Conservation (phyloP, 2,113 vertebrate genomes). For the Oenanthe oenanthe region DNA sequence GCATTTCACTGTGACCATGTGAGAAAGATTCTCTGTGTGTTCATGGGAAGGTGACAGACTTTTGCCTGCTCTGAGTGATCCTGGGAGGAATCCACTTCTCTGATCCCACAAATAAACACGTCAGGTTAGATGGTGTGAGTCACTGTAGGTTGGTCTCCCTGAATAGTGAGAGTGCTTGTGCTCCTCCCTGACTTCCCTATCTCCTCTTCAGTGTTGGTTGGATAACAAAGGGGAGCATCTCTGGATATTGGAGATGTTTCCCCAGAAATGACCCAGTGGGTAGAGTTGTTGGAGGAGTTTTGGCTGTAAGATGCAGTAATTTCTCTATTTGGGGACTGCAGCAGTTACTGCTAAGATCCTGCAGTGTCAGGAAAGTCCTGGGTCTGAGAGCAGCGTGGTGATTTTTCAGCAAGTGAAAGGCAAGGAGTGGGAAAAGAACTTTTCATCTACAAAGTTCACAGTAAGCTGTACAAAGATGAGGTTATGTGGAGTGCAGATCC, state of each 20-base stretch:
- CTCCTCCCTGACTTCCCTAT: not conserved
- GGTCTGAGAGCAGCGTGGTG: not conserved
- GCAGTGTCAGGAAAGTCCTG: not conserved
- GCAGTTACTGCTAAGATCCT: not conserved
- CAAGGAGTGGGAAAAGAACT: not conserved
- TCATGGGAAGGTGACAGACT: not conserved
- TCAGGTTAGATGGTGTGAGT: not conserved
- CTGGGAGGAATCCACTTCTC: not conserved
- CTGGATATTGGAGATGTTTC: not conserved
- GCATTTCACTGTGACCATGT: not conserved
- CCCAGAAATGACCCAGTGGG: not conserved
- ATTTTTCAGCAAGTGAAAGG: conserved; percentile 11
- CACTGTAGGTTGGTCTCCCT: not conserved
- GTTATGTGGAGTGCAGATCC: conserved; percentile 20
- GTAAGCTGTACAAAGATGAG: not conserved
- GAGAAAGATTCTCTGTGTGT: not conserved
- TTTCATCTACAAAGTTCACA: not conserved
- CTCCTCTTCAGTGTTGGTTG: not conserved
- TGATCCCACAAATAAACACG: not conserved
- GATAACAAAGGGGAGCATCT: not conserved
- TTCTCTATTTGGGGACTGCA: not conserved
- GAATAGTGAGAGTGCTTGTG: not conserved
- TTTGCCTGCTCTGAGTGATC: not conserved
- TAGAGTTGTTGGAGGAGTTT: not conserved
- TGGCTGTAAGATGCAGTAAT: not conserved